Evolutionary conservation across 2,888 invertebrate genomes (phyloP), one percentile per base, ranked within the genome.

Genomic region (Chesias legatella): DNA sequence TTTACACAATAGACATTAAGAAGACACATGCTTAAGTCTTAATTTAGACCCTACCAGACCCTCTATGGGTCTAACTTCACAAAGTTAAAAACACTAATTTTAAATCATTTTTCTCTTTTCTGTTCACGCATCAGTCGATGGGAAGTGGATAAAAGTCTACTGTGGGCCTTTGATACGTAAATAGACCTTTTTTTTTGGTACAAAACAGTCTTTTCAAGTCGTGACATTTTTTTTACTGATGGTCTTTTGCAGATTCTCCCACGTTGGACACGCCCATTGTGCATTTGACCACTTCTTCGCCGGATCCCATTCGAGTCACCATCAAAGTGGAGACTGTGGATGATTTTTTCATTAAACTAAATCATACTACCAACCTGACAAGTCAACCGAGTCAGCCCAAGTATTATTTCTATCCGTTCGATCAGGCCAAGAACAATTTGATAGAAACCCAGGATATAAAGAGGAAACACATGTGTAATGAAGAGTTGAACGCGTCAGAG

Each of bases 221-320:
- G 13, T 20, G n/a, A n/a, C 30, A 23, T 13, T 27, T 9, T 25
- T 22, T 7, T 28, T 10, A 35, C 7, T 7, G 9, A n/a, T 8
- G 10, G 7, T 13, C 13, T 17, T 28, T 78, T 75, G 1, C 75
- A 85, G 88, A 85, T 27, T 53, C 81, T 3, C 63, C 79, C 1
- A 55, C 72, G 0, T 59, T 79, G 28, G 88, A 89, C 58, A 89
- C 92, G 1, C 91, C 90, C 22, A 90, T 93, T 7, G 90, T 93
- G 1, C 92, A 91, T 33, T 73, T 94, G n/a, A 92, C 93, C 0
- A 93, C 94, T 0, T 90, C 92, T 0, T 92, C 92, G 5, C 73
- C 77, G 0, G 69, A 65, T 0, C 86, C 90, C 6, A 88, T 93
- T 10, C 70, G 72, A n/a, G 91, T 93, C 33, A 82, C 79, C 0